Conservation (phyloP, 2,797 vertebrate species). For the Taeniopygia guttata region DNA sequence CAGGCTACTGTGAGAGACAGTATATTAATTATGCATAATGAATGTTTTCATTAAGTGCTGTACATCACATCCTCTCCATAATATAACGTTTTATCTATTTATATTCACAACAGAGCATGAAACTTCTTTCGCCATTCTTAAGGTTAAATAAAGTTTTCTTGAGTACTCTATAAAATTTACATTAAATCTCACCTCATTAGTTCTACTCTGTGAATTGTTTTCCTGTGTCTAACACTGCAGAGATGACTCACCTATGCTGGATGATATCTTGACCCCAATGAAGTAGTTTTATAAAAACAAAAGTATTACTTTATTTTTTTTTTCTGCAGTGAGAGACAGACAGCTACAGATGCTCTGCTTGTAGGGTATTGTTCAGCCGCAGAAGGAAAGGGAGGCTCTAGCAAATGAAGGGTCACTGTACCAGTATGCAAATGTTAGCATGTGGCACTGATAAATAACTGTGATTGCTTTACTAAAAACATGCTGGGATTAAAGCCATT, state of each 20-base stretch:
- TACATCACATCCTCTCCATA: not conserved
- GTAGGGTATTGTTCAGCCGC: not conserved
- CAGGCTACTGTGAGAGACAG: not conserved
- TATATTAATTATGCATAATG: not conserved
- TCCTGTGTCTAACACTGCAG: not conserved
- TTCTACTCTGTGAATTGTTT: not conserved
- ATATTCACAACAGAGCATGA: accelerated
- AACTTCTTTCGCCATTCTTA: not conserved
- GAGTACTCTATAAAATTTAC: not conserved
- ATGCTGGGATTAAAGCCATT: not conserved
- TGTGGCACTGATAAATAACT: not conserved
- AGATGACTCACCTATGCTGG: not conserved
- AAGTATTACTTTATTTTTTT: not conserved
- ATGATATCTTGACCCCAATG: not conserved
- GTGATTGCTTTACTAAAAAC: not conserved
- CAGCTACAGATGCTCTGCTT: not conserved
- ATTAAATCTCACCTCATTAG: not conserved
- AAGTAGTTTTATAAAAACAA: not conserved
- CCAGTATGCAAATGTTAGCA: not conserved
- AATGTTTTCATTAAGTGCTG: not conserved
- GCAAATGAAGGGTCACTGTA: not conserved
- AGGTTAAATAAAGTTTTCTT: not conserved
- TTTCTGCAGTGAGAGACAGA: not conserved
- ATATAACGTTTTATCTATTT: not conserved
- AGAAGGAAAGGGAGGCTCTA: not conserved